Conservation (phyloP, 1,140 invertebrate species). For the Ceratina japonica region DNA sequence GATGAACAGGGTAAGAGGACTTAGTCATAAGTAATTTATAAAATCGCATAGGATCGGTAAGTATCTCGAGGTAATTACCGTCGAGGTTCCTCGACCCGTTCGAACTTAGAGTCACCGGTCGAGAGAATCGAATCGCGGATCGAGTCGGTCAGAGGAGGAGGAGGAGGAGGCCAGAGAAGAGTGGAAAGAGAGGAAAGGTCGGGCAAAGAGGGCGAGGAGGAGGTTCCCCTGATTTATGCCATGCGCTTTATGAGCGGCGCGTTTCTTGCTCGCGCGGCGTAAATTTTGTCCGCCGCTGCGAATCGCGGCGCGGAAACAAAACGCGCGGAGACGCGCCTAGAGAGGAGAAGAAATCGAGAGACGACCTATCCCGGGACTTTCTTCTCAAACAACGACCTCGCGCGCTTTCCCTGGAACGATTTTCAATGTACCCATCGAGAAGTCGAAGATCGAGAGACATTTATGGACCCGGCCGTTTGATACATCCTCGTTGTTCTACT, state of each 20-base stretch:
- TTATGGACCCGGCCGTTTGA: conserved; percentile 1
- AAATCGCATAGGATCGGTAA: conserved; percentile 41
- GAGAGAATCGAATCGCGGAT: conserved; percentile 58
- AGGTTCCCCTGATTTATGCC: conserved; percentile 70
- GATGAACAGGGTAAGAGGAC: too few species aligned
- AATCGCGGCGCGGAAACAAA: conserved; percentile 51
- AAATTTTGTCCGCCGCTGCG: conserved; percentile 67
- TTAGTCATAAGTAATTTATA: conserved; percentile 37
- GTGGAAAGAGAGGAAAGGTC: conserved; percentile 34
- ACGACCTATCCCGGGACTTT: conserved; percentile 21
- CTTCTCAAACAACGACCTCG: conserved; percentile 17
- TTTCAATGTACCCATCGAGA: conserved; percentile 8
- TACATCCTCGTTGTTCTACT: neutral
- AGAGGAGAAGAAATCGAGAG: conserved; percentile 12
- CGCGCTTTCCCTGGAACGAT: conserved; percentile 28
- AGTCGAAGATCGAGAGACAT: conserved; percentile 1
- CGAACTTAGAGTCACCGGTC: conserved; percentile 68
- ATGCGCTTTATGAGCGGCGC: conserved; percentile 70
- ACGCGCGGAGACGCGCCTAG: conserved; percentile 16
- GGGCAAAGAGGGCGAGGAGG: conserved; percentile 51
- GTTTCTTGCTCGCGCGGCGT: conserved; percentile 57
- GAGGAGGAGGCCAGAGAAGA: conserved; percentile 17
- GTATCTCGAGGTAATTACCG: conserved; percentile 70
- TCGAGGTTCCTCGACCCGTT: conserved; percentile 59
- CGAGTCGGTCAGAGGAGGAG: neutral